Base-by-base conservation (phyloP, 2,113 vertebrate species). In the Ceyx cyanopectus region DNA sequence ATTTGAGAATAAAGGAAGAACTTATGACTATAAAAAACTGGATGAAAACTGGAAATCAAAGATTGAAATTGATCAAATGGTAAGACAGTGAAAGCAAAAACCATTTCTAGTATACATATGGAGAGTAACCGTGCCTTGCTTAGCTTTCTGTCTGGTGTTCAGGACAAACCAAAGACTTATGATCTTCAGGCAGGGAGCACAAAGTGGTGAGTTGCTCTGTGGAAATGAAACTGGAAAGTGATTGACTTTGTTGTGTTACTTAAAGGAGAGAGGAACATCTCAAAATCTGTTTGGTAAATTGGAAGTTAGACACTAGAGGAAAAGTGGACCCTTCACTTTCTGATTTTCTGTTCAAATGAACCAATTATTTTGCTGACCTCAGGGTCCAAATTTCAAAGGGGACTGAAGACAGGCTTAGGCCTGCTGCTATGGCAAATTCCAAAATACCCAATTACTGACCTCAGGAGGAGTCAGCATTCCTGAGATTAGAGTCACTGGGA, bases 391-490 rank as follows among this genome's bases (percentile, higher is more conserved):
- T 98, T 98, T 98, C 97, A 98, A 98, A 98, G 98, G 97, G 88
- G 89, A 76, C 96, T 96, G 95, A 97, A 96, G 97, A 97, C 98
- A 98, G 98, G 98, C 98, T 98, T 96, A 97, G 98, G 96, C 98
- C 98, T 99, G 98, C 98, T 97, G 97, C 95, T 97, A 89, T 80
- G 93, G 94, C 95, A 97, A 98, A 98, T 92, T 97, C 97, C 96
- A 97, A 85, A 92, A 95, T 96, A 97, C 96, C 97, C 96, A 98
- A 98, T 98, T 98, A 98, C 97, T 99, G 98, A 98, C 98, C 98
- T 98, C 94, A 97, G 97, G 96, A 97, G 96, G 97, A 98, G 98
- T 98, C 98, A 98, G 96, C 98, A 98, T 98, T 98, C 98, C 97
- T 97, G 94, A 98, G 98, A 97, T 98, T 98, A 98, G 96, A 98